phyloP scores from a whole-genome alignment of 2,888 invertebrate genomes.

The Aspidiotus rigidus region DNA sequence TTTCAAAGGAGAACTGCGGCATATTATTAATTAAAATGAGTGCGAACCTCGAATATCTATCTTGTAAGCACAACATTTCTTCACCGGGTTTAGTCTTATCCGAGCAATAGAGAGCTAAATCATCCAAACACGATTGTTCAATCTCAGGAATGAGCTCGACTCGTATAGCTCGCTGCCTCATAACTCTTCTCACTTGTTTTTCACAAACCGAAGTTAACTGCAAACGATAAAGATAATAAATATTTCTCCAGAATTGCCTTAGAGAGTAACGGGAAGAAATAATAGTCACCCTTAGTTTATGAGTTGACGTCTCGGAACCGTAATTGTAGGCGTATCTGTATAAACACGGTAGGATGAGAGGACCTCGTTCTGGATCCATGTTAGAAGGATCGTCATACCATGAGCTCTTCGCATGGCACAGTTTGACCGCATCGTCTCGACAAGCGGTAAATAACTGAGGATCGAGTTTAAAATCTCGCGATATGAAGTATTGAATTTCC shows the following conservation, averaged over 20 bases:
- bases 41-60: conserved; percentile 55
- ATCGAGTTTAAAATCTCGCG: conserved; percentile 87
- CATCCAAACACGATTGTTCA: conserved; percentile 78
- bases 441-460: conserved; percentile 81
- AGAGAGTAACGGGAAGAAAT: not conserved
- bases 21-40: not conserved
- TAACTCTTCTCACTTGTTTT: conserved; percentile 77
- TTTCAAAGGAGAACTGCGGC: no score
- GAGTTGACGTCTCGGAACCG: not conserved
- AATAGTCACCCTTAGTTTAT: not conserved
- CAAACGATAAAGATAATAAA: conserved; percentile 23
- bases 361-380: conserved; percentile 46
- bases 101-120: conserved; percentile 72
- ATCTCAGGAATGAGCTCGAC: conserved; percentile 91
- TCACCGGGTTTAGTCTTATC: conserved; percentile 78
- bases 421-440: conserved; percentile 70
- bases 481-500: conserved; percentile 94
- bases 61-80: conserved; percentile 88
- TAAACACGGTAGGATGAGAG: conserved; percentile 75
- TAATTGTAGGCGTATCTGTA: conserved; percentile 23
- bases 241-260: not conserved
- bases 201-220: conserved; percentile 49
- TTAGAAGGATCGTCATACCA: conserved; percentile 53
- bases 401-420: conserved; percentile 67
- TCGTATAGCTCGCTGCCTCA: conserved; percentile 84